These are phyloP conservation scores for Channa argus DNA, from an alignment of 2,113 vertebrate species.

Conservation along the genomic window DNA sequence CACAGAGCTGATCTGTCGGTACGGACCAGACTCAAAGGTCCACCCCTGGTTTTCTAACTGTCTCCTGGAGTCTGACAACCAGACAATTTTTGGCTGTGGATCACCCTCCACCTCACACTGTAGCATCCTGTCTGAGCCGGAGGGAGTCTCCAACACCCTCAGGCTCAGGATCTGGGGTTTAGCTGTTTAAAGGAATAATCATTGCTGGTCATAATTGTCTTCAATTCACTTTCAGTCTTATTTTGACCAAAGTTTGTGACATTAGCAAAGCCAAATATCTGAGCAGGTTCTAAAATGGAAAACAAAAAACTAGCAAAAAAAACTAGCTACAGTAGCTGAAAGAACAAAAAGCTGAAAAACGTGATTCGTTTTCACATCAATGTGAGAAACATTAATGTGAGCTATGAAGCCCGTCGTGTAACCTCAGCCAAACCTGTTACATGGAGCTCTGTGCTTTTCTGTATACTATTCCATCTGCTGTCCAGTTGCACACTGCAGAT, in stretches of 20 bases:
- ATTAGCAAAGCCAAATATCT: too few relatives aligned
- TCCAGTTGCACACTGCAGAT: conserved; percentile 31
- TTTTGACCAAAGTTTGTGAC: too few relatives aligned
- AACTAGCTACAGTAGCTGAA: too few relatives aligned
- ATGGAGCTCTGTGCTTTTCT: background rate
- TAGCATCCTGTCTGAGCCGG: conserved; percentile 1
- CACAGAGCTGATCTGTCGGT: background rate
- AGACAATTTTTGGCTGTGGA: conserved; percentile 21
- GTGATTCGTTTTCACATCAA: too few relatives aligned
- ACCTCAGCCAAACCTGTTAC: conserved; percentile 14
- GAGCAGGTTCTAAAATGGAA: too few relatives aligned
- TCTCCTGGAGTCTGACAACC: background rate
- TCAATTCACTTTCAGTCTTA: too few relatives aligned
- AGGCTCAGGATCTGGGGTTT: conserved; percentile 34
- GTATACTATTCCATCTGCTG: rapidly evolving
- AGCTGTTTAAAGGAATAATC: background rate
- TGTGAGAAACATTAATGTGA: too few relatives aligned
- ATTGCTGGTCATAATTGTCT: too few relatives aligned
- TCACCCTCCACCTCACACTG: conserved; percentile 40
- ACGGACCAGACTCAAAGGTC: rapidly evolving
- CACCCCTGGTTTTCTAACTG: rapidly evolving
- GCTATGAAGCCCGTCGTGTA: too few relatives aligned
- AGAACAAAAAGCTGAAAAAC: too few relatives aligned
- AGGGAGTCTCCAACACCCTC: background rate
- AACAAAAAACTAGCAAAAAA: too few relatives aligned